A percentile compares a stretch with the other conserved stretches of the same genome.
Conservation (phyloP, 2,113 vertebrate species). For the Trochalopteron elliotii region DNA sequence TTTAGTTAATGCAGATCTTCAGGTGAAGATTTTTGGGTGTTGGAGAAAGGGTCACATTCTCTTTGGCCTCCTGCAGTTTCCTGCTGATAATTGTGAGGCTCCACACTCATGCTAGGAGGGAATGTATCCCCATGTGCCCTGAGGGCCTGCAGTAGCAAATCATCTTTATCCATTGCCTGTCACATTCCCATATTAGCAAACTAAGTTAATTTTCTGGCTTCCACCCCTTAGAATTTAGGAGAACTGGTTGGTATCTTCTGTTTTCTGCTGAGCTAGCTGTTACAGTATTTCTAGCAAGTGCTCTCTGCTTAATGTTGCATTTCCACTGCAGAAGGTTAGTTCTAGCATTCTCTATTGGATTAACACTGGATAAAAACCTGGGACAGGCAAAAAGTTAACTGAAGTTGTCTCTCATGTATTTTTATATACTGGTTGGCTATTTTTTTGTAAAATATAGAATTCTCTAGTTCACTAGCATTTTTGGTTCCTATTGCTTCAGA, state of each 20-base stretch:
- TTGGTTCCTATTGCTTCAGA: not conserved
- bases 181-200: not conserved
- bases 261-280: not conserved
- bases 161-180: not conserved
- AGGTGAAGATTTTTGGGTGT: not conserved
- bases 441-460: not conserved
- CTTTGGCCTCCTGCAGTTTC: not conserved
- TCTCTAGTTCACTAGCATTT: not conserved
- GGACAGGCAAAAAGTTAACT: not conserved
- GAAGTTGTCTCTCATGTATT: not conserved
- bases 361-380: not conserved
- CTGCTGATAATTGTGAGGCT: not conserved
- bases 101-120: accelerated
- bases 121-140: not conserved
- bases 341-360: not conserved
- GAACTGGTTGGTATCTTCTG: not conserved
- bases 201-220: not conserved
- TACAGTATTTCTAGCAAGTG: not conserved
- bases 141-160: not conserved
- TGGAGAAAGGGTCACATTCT: not conserved
- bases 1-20: not conserved
- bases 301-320: not conserved
- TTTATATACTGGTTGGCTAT: not conserved
- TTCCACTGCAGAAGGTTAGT: not conserved
- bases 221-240: not conserved